Evolutionary conservation across 2,888 invertebrate species (phyloP), one percentile per base, ranked within the genome.

Genomic region (Drosophila subsilvestris): DNA sequence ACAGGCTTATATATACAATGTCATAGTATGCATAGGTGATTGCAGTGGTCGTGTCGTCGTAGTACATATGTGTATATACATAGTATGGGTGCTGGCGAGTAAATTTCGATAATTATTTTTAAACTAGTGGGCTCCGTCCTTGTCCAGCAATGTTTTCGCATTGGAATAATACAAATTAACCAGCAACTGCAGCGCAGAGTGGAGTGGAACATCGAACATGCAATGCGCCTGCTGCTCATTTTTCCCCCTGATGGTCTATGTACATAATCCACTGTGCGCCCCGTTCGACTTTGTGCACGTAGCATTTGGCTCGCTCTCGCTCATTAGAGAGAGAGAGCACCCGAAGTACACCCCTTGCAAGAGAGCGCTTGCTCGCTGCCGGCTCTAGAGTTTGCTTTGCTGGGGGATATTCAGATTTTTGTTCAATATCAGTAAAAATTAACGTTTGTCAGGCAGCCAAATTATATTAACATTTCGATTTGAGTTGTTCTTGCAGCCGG

Each of bases 81-180:
- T n/a, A 14, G 65, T 63, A 71, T 76, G 58, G 67, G 53, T 66
- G 51, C 55, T 60, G 63, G 69, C 74, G 59, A 57, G 68, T 67
- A 32, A 63, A 67, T 63, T 81, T 79, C 70, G 63, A 72, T 72
- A 72, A 84, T 79, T 78, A 79, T 79, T 69, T 77, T 67, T 70
- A 56, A 69, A 62, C 60, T 74, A 61, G 69, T 53, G 50, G 45
- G 25, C 51, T 58, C 58, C 63, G 71, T 70, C 70, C 70, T 70
- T 70, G 70, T 71, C 70, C 63, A 53, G 69, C 54, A 69, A 69
- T 61, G 54, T 44, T 49, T 65, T 50, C 22, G 42, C 32, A 37
- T 37, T 37, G 14, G 37, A n/a, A 37, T 37, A n/a, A 7, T n/a
- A n/a, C 37, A 37, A 37, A 37, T 37, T 37, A 37, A 37, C n/a